These are phyloP conservation scores for Cosmopolites sordidus DNA, from an alignment of 2,888 invertebrate genomes.

Conservation along the genomic window DNA sequence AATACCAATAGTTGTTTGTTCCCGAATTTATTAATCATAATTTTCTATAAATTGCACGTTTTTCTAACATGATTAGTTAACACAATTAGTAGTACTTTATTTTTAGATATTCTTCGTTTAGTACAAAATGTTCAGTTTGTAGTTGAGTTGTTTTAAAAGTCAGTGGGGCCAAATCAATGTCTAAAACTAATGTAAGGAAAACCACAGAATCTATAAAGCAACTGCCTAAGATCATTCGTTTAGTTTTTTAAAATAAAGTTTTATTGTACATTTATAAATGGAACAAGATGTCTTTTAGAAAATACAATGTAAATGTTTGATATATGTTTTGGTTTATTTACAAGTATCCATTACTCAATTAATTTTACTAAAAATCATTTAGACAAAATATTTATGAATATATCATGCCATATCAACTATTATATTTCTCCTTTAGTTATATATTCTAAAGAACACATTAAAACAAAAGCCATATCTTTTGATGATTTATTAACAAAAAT, in stretches of 20 bases:
- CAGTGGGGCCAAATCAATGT: slow-evolving; percentile 17
- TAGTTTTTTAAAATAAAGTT: neutral
- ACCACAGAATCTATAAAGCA: neutral
- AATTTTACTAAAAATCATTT: too few species aligned
- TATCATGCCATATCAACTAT: too few species aligned
- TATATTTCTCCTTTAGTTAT: too few species aligned
- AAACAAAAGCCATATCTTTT: too few species aligned
- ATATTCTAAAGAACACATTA: too few species aligned
- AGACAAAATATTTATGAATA: too few species aligned
- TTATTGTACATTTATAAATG: neutral
- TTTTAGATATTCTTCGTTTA: too few species aligned
- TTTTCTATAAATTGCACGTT: neutral
- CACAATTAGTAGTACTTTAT: neutral
- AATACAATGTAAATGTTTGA: neutral
- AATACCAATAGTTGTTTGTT: slow-evolving; percentile 6
- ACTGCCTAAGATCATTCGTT: too few species aligned
- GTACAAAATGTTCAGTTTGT: neutral
- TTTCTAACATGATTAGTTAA: neutral
- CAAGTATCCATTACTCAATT: too few species aligned
- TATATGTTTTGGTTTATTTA: too few species aligned
- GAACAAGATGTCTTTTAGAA: neutral
- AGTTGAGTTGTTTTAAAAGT: slow-evolving; percentile 5
- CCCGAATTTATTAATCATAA: slow-evolving; percentile 1
- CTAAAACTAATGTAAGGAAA: slow-evolving; percentile 8
- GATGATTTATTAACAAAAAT: too few species aligned